phyloP scores from a whole-genome alignment of 2,888 invertebrate species.

The Eumacrocentrus americanus region DNA sequence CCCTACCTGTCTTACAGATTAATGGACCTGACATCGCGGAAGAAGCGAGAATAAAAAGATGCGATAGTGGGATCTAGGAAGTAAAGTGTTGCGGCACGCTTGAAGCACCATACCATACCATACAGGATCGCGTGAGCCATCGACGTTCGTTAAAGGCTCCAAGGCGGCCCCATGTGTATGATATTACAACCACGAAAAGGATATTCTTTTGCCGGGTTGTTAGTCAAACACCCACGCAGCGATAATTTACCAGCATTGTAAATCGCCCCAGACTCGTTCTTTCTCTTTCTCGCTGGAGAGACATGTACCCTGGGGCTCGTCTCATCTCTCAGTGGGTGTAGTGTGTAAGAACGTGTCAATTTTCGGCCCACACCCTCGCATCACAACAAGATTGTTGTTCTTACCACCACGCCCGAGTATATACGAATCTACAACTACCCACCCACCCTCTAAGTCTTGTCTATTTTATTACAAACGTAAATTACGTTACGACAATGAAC shows the following conservation, averaged over 20 bases:
- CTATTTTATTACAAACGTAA: conserved; percentile 23
- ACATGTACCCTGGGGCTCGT: conserved; percentile 20
- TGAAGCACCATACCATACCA: not conserved
- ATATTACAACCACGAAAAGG: conserved; percentile 13
- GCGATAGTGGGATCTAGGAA: conserved; percentile 44
- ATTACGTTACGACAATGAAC: conserved; percentile 4
- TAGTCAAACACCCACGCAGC: conserved; percentile 39
- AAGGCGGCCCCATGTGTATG: conserved; percentile 7
- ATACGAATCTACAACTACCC: not conserved
- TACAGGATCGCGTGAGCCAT: conserved; percentile 39
- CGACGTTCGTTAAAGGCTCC: conserved; percentile 41
- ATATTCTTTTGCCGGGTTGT: conserved; percentile 33
- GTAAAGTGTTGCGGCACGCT: conserved; percentile 26
- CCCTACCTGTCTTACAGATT: conserved; percentile 28
- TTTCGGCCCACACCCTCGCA: conserved; percentile 44
- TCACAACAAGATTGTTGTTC: not conserved
- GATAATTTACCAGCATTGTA: conserved; percentile 50
- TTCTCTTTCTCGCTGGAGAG: too few relatives aligned
- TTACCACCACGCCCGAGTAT: too few relatives aligned
- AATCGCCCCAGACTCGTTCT: conserved; percentile 38
- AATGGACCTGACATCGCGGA: conserved; percentile 24
- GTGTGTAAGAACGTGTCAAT: conserved; percentile 49
- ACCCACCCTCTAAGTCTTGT: conserved; percentile 12
- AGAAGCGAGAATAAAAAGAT: conserved; percentile 20
- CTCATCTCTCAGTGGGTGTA: conserved; percentile 5